phyloP scores from a whole-genome alignment of 2,888 invertebrate species.

The Phyllotreta cruciferae region DNA sequence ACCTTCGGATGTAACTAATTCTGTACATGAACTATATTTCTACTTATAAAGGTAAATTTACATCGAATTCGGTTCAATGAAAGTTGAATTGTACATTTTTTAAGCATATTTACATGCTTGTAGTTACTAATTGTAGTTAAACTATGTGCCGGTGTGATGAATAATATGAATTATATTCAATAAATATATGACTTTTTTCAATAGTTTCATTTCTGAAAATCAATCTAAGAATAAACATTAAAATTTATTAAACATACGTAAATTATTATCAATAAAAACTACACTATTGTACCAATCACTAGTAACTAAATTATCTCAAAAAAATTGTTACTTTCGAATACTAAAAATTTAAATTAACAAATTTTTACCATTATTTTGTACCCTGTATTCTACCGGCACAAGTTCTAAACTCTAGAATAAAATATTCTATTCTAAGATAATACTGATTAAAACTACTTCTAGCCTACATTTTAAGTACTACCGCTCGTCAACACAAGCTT shows the following conservation, averaged over 20 bases:
- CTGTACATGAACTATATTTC: slow-evolving; percentile 15
- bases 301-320: neutral
- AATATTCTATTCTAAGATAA: slow-evolving; percentile 25
- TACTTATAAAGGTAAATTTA: neutral
- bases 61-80: slow-evolving; percentile 1
- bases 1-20: slow-evolving; percentile 1
- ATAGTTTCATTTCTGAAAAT: no score
- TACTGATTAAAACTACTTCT: slow-evolving; percentile 35
- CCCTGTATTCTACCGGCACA: slow-evolving; percentile 6
- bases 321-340: no score
- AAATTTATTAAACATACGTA: neutral
- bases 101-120: slow-evolving; percentile 47
- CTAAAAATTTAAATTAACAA: neutral
- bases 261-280: no score
- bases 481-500: slow-evolving; percentile 55
- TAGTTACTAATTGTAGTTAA: slow-evolving; percentile 12
- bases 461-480: slow-evolving; percentile 50
- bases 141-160: slow-evolving; percentile 3
- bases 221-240: no score
- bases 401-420: slow-evolving; percentile 10
- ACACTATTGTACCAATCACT: neutral
- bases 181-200: neutral
- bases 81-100: slow-evolving; percentile 14
- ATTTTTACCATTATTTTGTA: neutral
- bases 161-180: neutral